Conservation (phyloP, 2,113 vertebrate species). For the Cochlearius cochlearius region DNA sequence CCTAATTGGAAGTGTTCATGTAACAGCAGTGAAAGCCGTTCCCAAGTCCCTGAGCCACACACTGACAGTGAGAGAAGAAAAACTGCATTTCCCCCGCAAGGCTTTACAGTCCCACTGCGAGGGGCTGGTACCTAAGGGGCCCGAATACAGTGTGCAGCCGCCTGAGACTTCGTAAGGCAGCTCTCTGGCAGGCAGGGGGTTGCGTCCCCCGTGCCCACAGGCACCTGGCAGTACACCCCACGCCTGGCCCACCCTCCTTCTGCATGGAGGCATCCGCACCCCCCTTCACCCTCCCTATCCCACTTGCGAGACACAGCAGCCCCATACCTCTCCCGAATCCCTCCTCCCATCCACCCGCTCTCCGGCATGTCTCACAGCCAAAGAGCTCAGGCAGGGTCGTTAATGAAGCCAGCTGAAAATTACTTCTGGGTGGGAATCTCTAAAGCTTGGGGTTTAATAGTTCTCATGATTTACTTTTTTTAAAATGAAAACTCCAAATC, state of each 20-base stretch:
- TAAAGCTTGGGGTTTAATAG: not conserved
- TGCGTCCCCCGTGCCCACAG: not conserved
- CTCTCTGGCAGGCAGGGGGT: not conserved
- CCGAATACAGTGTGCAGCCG: fast-evolving
- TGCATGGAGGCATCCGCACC: fast-evolving
- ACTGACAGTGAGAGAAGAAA: not conserved
- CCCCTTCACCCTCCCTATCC: no score
- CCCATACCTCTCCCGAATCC: not conserved
- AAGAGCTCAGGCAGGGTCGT: not conserved
- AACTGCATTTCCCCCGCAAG: not conserved
- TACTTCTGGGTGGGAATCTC: not conserved
- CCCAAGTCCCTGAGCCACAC: not conserved
- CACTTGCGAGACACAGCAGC: not conserved
- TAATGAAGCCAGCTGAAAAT: conserved; percentile 9
- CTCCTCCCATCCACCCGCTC: not conserved
- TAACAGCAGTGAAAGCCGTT: not conserved
- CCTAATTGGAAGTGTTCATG: not conserved
- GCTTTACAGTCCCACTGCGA: not conserved
- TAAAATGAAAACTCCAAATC: not conserved
- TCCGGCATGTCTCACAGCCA: not conserved
- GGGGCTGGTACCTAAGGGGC: not conserved
- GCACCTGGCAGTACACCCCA: fast-evolving
- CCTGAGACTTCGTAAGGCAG: not conserved
- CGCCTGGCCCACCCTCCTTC: not conserved
- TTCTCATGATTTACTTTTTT: not conserved